Conservation (phyloP, 2,113 vertebrate genomes). For the Coreoperca whiteheadi region DNA sequence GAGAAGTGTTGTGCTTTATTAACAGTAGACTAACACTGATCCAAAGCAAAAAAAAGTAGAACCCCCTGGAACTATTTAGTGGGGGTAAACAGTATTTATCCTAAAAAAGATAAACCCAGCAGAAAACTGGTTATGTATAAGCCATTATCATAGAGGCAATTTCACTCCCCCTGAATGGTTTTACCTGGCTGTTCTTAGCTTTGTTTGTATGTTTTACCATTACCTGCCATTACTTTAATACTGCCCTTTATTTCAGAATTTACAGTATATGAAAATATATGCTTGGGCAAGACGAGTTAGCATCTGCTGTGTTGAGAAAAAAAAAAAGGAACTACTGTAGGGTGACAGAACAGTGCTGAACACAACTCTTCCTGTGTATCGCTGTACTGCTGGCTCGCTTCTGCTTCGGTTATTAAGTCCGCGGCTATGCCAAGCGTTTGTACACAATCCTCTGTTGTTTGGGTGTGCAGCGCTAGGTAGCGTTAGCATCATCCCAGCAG, state of each 20-base stretch:
- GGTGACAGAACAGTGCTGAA: constrained; percentile 34
- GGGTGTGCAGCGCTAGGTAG: constrained; percentile 52
- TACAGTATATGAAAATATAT: constrained; percentile 1
- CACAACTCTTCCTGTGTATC: constrained; percentile 41
- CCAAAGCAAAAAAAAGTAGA: background rate
- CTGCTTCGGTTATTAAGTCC: constrained; percentile 44
- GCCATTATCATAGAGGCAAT: background rate
- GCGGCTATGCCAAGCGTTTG: constrained; percentile 51
- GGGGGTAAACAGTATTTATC: background rate
- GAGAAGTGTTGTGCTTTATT: background rate
- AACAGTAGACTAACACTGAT: background rate
- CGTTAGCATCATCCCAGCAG: constrained; percentile 56
- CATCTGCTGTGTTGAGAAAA: constrained; percentile 38
- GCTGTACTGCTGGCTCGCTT: constrained; percentile 29
- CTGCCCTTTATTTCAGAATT: background rate
- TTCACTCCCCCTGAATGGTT: background rate
- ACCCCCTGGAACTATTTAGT: background rate
- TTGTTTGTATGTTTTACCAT: background rate
- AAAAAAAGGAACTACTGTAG: constrained; percentile 26
- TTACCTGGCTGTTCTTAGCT: background rate
- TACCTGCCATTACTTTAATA: background rate
- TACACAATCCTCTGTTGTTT: constrained; percentile 64
- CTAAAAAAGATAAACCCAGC: background rate
- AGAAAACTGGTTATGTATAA: background rate
- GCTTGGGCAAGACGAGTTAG: background rate